Evolutionary conservation across 1,140 invertebrate species (phyloP).

Genomic region (Tenebrio molitor): DNA sequence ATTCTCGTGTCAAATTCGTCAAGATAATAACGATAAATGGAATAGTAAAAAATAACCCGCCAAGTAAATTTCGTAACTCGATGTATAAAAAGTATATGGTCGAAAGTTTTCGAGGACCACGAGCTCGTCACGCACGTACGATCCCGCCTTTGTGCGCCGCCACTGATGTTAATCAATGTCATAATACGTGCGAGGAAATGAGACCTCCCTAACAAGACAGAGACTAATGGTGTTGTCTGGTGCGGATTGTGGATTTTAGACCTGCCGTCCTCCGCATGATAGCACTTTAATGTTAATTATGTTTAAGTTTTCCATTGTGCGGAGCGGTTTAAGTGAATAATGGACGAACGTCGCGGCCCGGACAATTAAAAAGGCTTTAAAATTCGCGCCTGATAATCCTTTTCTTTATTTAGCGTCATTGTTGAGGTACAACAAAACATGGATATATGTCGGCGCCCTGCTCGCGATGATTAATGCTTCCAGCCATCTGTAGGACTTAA

Average conservation of each 20-base stretch:
- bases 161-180: slow-evolving; percentile 60
- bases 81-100: neutral
- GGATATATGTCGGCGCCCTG: slow-evolving; percentile 37
- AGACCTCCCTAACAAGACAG: slow-evolving; percentile 58
- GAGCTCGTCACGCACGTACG: slow-evolving; percentile 46
- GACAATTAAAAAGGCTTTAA: slow-evolving; percentile 46
- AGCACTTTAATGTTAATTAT: slow-evolving; percentile 51
- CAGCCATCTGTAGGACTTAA: slow-evolving; percentile 43
- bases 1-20: slow-evolving; percentile 7
- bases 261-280: slow-evolving; percentile 33
- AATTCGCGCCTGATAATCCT: slow-evolving; percentile 39
- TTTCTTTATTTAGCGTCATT: slow-evolving; percentile 48
- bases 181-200: slow-evolving; percentile 59
- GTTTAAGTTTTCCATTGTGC: slow-evolving; percentile 49
- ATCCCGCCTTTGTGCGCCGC: slow-evolving; percentile 32
- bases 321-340: slow-evolving; percentile 31
- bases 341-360: neutral
- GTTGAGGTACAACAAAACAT: slow-evolving; percentile 43
- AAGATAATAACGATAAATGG: slow-evolving; percentile 19
- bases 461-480: slow-evolving; percentile 42
- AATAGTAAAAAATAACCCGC: slow-evolving; percentile 1
- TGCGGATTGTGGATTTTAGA: slow-evolving; percentile 19
- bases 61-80: slow-evolving; percentile 9
- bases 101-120: neutral
- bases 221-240: slow-evolving; percentile 57